Percentiles rank a stretch among this genome's conserved stretches.
Evolutionary conservation across 1,140 invertebrate species (phyloP).

Genomic region (Ganaspis sp.): DNA sequence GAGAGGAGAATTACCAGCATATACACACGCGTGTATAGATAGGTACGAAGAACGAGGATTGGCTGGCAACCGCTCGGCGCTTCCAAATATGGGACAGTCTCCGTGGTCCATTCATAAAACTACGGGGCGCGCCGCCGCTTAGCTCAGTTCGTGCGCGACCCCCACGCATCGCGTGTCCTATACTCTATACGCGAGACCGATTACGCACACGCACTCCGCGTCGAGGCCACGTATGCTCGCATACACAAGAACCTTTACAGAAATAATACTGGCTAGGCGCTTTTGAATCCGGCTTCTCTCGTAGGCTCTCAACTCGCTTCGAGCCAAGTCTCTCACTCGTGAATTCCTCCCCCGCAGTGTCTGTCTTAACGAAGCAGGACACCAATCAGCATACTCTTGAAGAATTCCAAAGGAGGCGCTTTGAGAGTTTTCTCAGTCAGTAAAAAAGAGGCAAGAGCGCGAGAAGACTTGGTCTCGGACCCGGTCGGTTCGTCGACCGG

Average conservation of each 20-base stretch:
- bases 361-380: not conserved
- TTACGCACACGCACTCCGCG: constrained; percentile 27
- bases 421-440: not conserved
- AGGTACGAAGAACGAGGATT: constrained; percentile 69
- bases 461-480: constrained; percentile 41
- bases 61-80: constrained; percentile 74
- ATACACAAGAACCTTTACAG: constrained; percentile 27
- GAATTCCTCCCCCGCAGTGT: not conserved
- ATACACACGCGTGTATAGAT: constrained; percentile 71
- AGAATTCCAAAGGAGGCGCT: constrained; percentile 1
- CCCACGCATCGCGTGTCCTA: constrained; percentile 73
- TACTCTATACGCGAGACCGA: constrained; percentile 55
- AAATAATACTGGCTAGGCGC: constrained; percentile 11
- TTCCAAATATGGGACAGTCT: constrained; percentile 79
- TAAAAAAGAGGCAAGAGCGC: constrained; percentile 31
- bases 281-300: constrained; percentile 2
- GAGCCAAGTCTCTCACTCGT: not conserved
- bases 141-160: constrained; percentile 76
- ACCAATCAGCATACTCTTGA: not conserved
- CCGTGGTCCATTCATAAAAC: constrained; percentile 82
- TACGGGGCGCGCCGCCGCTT: constrained; percentile 74
- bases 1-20: constrained; percentile 43
- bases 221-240: constrained; percentile 40
- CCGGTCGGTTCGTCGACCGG: constrained; percentile 49
- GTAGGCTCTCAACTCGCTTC: not conserved